These are phyloP conservation scores for Phallusia fumigata DNA, from an alignment of 23 tunicate species.

Conservation along the genomic window DNA sequence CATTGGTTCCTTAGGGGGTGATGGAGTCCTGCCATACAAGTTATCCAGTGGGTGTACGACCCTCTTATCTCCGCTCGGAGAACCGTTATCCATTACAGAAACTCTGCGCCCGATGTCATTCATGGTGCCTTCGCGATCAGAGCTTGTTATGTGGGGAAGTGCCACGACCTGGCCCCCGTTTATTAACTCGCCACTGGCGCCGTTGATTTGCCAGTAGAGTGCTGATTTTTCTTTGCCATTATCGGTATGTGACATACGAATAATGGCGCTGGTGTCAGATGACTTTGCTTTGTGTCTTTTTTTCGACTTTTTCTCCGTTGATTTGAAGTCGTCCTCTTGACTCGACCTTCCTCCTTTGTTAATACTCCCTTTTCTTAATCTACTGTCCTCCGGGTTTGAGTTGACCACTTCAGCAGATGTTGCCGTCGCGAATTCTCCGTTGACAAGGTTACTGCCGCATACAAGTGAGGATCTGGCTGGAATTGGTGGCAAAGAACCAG, in stretches of 20 bases:
- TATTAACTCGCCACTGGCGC: not conserved
- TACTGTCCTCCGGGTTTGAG: not conserved
- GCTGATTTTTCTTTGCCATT: not conserved
- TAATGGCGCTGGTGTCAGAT: not conserved
- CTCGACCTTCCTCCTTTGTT: not conserved
- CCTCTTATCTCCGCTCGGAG: not conserved
- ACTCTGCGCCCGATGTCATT: conserved; percentile 2
- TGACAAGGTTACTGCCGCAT: not conserved
- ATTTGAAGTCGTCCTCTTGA: conserved; percentile 13
- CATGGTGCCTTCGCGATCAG: not conserved
- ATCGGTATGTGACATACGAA: not conserved
- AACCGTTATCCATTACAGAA: not conserved
- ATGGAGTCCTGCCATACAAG: not conserved
- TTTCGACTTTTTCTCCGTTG: conserved; percentile 24
- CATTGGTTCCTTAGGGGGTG: conserved; percentile 20
- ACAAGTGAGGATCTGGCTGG: not conserved
- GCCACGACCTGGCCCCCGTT: conserved; percentile 25
- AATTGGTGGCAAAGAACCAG: conserved; percentile 27
- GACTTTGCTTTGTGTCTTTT: conserved; percentile 11
- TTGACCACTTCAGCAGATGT: not conserved
- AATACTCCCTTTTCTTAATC: not conserved
- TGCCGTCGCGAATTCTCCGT: not conserved
- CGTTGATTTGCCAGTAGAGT: conserved; percentile 16
- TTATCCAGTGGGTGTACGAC: not conserved
- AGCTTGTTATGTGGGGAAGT: conserved; percentile 38